These are phyloP conservation scores for Pelecanoides urinatrix DNA, from an alignment of 2,113 vertebrate genomes.

Conservation along the genomic window DNA sequence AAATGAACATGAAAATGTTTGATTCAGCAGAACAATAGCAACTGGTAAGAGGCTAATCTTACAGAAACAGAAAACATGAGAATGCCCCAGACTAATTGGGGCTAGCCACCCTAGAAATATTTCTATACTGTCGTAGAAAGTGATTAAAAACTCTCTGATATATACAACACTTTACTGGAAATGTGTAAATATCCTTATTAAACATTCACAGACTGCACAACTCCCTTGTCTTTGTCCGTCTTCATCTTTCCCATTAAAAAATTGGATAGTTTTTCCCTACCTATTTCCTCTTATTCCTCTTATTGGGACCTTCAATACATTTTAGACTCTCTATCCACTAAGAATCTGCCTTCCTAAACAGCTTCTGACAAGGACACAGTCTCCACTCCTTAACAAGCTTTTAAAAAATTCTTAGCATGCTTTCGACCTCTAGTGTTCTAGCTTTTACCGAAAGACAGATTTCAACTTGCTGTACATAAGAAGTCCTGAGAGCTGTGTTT, in stretches of 20 bases:
- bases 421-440: neutral
- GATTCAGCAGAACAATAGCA: neutral
- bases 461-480: neutral
- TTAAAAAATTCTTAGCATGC: neutral
- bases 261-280: neutral
- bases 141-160: neutral
- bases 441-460: neutral
- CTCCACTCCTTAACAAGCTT: neutral
- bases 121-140: neutral
- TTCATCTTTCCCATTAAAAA: neutral
- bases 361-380: neutral
- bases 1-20: neutral
- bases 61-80: neutral
- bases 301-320: neutral
- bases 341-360: neutral
- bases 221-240: neutral
- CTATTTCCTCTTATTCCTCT: neutral
- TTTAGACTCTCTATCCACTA: neutral
- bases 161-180: neutral
- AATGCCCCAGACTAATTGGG: neutral
- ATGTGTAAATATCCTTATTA: neutral
- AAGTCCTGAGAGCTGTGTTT: neutral
- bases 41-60: neutral
- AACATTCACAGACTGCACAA: neutral
- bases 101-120: neutral